phyloP scores from a whole-genome alignment of 1,140 invertebrate species.

The Hyles euphorbiae region DNA sequence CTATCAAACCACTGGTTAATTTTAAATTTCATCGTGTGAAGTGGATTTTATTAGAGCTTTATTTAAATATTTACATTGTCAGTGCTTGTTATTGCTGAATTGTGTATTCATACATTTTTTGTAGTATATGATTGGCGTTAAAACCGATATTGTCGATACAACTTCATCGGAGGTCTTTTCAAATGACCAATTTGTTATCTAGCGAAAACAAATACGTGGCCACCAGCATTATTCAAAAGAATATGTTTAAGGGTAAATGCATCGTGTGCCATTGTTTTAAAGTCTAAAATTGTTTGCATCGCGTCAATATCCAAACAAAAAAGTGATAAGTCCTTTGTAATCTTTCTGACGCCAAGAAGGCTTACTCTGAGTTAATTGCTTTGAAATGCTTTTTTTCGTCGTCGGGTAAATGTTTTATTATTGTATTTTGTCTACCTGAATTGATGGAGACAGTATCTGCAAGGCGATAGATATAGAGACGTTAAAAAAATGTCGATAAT shows the following conservation, averaged over 20 bases:
- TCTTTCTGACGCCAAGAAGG: conserved; percentile 64
- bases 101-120: not conserved
- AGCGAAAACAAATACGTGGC: conserved; percentile 58
- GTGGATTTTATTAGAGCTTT: conserved; percentile 42
- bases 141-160: conserved; percentile 15
- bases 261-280: not conserved
- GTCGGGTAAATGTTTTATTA: conserved; percentile 59
- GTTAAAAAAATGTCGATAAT: conserved; percentile 35
- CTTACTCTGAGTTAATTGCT: conserved; percentile 66
- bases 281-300: conserved; percentile 10
- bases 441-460: conserved; percentile 42
- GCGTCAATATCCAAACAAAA: conserved; percentile 28
- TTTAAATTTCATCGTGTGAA: conserved; percentile 48
- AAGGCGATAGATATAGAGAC: conserved; percentile 29
- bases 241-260: not conserved
- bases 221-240: conserved; percentile 40
- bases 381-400: conserved; percentile 53
- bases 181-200: conserved; percentile 65
- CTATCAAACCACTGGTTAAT: conserved; percentile 35
- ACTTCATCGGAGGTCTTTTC: conserved; percentile 53
- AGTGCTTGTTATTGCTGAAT: conserved; percentile 14
- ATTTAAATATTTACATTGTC: conserved; percentile 29
- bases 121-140: conserved; percentile 11
- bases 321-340: conserved; percentile 69
- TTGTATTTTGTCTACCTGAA: conserved; percentile 64